Percentiles rank a stretch among this genome's conserved stretches.
These are phyloP conservation scores for Uromys caudimaculatus DNA, from an alignment of 2,797 vertebrate species.

Conservation along the genomic window DNA sequence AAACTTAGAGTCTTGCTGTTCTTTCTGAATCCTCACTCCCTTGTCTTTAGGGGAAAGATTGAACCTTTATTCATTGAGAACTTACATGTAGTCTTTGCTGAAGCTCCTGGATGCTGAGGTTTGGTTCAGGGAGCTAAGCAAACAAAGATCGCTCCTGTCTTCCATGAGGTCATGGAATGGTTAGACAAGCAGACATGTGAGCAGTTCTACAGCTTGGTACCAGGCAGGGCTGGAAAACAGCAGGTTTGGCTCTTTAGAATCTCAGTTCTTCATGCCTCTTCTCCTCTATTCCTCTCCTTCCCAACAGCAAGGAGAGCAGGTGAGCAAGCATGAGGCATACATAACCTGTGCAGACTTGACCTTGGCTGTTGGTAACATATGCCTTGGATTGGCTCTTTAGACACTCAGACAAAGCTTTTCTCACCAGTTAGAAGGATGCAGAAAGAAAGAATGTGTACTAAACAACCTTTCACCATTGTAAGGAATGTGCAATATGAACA, in stretches of 20 bases:
- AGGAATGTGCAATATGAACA: background rate
- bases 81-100: background rate
- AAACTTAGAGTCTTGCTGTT: background rate
- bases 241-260: background rate
- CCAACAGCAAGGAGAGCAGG: background rate
- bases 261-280: background rate
- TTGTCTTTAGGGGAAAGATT: background rate
- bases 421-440: background rate
- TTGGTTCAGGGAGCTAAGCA: background rate
- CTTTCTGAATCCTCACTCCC: background rate
- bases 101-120: background rate
- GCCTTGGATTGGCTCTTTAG: constrained; percentile 46
- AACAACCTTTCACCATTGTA: background rate
- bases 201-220: background rate
- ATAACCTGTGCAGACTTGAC: constrained; percentile 78
- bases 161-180: background rate
- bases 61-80: background rate
- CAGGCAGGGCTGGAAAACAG: background rate
- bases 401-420: constrained; percentile 34
- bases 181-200: background rate
- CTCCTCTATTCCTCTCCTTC: background rate
- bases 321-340: background rate
- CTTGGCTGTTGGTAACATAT: constrained; percentile 55
- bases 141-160: background rate
- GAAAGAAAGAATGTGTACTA: background rate